Percentiles rank a stretch among this genome's conserved stretches.
phyloP scores from a whole-genome alignment of 1,140 invertebrate genomes.

The Babylonia areolata region DNA sequence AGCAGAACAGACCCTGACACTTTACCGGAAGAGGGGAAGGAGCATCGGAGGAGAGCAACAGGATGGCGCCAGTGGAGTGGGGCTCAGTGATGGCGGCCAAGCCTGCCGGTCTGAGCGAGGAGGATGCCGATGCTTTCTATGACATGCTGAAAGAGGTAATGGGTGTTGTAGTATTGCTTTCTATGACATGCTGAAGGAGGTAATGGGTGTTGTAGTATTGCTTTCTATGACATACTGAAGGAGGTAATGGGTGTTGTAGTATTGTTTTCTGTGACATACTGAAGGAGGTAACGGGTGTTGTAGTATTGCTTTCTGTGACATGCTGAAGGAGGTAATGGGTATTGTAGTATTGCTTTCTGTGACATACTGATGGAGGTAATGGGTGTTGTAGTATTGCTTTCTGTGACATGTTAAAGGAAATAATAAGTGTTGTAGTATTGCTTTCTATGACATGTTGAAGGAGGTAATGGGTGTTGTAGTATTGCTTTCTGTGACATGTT shows the following conservation, averaged over 20 bases:
- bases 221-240: not conserved
- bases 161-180: not conserved
- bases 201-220: not conserved
- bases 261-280: not conserved
- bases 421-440: no score
- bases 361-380: not conserved
- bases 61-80: slow-evolving; percentile 71
- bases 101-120: slow-evolving; percentile 58
- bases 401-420: not conserved
- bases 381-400: no score
- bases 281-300: not conserved
- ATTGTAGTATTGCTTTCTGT: no score
- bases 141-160: slow-evolving; percentile 62
- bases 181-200: no score
- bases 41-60: not conserved
- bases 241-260: not conserved
- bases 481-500: not conserved
- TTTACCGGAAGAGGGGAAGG: not conserved
- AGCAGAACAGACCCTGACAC: not conserved
- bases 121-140: slow-evolving; percentile 65
- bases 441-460: no score
- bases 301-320: not conserved
- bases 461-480: no score
- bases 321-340: not conserved
- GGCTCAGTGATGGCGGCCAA: slow-evolving; percentile 65